Base-by-base conservation (phyloP, 23 tunicate species). In the Aplidium turbinatum region DNA sequence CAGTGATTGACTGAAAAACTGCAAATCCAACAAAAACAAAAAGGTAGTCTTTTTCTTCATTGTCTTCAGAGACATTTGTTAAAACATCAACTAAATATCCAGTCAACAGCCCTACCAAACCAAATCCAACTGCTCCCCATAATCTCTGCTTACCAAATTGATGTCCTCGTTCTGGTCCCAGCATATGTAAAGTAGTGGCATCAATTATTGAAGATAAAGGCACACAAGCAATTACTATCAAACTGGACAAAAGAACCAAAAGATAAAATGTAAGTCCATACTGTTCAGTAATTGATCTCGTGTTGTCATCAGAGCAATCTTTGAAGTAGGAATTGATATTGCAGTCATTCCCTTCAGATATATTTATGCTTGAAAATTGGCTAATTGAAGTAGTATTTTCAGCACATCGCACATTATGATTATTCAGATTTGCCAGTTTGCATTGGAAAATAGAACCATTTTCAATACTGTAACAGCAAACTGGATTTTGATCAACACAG, bases 101-200 rank as follows among this genome's bases (percentile, higher is more conserved):
- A 64, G 46, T 46, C 2, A 47, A 50, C 16, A 90, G 58, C 24
- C 78, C 90, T 29, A 79, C 72, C 30, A 77, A 24, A 13, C 97
- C 97, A 53, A 83, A 90, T 23, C 85, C 92, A 33, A 90, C 57
- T 13, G 90, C 72, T 0, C 97, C 97, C 86, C 86, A 90, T 25
- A 90, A 55, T 33, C 97, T 48, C 50, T 90, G 97, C 77, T 31
- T 56, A 19, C 97, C 97, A 71, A 47, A 90, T 39, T 57, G 6
- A 35, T 57, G 56, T 29, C 78, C 38, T n/a, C 76, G 47, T 25
- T 42, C 63, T 0, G 46, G 31, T 26, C 86, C 97, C 6, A 90
- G 63, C 30, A 76, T 83, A 33, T 90, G 57, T 73, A 90, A 57
- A 3, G 89, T 60, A 0, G 90, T 69, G 47, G 97, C 85, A 52